Evolutionary conservation across 2,113 vertebrate species (phyloP).

Genomic region (Eubucco bourcierii): DNA sequence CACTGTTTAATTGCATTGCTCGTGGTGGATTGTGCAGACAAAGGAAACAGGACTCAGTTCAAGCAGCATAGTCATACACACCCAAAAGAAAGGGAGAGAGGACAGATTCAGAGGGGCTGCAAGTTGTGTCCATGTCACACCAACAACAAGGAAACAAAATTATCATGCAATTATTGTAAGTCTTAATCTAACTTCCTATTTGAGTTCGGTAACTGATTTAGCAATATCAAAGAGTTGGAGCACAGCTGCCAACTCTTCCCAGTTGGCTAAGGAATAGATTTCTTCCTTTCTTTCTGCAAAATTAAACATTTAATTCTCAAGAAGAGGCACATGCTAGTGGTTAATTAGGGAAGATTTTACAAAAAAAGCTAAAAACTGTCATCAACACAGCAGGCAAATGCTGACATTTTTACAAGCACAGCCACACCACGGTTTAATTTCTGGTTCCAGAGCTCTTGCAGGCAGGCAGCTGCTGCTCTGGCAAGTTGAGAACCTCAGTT

Average conservation of each 20-base stretch:
- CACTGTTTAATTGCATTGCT: background rate
- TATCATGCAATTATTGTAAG: background rate
- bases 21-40: background rate
- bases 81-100: background rate
- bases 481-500: background rate
- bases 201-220: background rate
- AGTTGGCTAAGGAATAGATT: background rate
- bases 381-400: constrained; percentile 24
- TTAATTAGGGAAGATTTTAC: constrained; percentile 22
- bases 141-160: background rate
- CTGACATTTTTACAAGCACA: background rate
- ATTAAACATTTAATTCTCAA: background rate
- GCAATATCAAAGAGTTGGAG: background rate
- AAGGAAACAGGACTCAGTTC: background rate
- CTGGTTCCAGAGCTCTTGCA: background rate
- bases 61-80: background rate
- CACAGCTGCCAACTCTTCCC: background rate
- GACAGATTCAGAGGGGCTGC: background rate
- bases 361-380: constrained; percentile 1
- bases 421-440: background rate
- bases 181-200: background rate
- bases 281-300: constrained; percentile 17
- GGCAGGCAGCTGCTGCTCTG: background rate
- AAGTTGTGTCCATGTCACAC: background rate
- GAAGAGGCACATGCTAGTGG: background rate